These are phyloP conservation scores for Tenthredo scrophulariae DNA, from an alignment of 2,888 invertebrate species.

Conservation along the genomic window DNA sequence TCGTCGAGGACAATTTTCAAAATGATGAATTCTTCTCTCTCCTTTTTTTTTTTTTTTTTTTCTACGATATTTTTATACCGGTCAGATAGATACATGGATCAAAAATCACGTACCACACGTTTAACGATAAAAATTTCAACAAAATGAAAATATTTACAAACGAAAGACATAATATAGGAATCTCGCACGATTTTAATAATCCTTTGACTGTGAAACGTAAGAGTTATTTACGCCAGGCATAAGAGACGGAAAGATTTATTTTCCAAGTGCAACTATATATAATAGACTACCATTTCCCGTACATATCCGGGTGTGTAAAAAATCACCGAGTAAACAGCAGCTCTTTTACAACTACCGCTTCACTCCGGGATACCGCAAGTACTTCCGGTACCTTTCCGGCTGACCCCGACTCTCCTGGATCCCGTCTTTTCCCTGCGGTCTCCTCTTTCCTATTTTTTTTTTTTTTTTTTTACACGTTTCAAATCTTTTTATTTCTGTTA, in stretches of 20 bases:
- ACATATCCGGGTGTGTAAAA: constrained; percentile 65
- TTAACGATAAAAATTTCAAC: too few species aligned
- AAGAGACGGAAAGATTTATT: neutral
- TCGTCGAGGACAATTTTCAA: too few species aligned
- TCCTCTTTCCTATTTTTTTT: constrained; percentile 49
- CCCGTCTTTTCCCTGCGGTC: constrained; percentile 77
- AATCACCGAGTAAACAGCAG: constrained; percentile 64
- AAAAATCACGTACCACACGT: too few species aligned
- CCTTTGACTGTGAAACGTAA: neutral
- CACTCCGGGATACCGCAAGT: constrained; percentile 21
- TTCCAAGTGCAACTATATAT: neutral
- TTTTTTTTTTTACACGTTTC: neutral
- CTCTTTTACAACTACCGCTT: constrained; percentile 65
- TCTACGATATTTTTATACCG: too few species aligned
- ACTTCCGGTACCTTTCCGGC: constrained; percentile 76
- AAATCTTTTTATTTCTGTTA: neutral
- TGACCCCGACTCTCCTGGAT: constrained; percentile 71
- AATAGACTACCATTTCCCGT: constrained; percentile 63
- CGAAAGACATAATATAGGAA: neutral
- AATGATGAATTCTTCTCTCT: too few species aligned
- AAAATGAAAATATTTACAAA: neutral
- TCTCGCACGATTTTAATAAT: neutral
- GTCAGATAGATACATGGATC: too few species aligned
- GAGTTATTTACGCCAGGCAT: neutral
- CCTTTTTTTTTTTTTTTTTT: too few species aligned